Conservation (phyloP, 1,140 invertebrate species). For the Coenobita brevimanus region DNA sequence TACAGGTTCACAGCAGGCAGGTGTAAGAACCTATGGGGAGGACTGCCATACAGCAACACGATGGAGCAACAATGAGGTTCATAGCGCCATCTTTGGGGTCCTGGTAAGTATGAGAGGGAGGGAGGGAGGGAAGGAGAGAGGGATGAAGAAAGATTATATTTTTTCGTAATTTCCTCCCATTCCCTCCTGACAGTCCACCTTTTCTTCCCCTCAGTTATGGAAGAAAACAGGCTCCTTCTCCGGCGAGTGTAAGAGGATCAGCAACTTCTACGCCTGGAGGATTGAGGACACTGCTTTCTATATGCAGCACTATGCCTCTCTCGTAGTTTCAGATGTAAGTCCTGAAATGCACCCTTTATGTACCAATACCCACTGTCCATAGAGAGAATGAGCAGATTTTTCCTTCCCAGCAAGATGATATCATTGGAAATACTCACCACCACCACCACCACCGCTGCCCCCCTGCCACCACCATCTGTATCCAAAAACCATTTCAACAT, state of each 20-base stretch:
- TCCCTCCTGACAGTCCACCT: not conserved
- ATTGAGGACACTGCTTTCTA: conserved; percentile 26
- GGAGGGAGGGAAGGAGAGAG: not conserved
- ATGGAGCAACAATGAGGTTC: conserved; percentile 60
- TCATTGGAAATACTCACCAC: too few relatives aligned
- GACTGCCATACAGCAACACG: not conserved
- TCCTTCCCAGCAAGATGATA: too few relatives aligned
- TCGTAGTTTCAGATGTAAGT: conserved; percentile 20
- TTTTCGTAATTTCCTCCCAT: not conserved
- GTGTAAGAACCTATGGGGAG: conserved; percentile 40
- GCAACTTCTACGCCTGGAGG: conserved; percentile 49
- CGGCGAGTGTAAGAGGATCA: conserved; percentile 31
- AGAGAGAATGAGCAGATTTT: too few relatives aligned
- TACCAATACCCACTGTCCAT: too few relatives aligned
- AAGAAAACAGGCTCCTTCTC: not conserved
- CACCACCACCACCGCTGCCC: too few relatives aligned
- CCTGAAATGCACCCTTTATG: too few relatives aligned
- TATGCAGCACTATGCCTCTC: conserved; percentile 34
- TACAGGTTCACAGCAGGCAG: conserved; percentile 36
- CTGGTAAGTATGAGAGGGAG: conserved; percentile 17
- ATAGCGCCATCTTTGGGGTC: conserved; percentile 38
- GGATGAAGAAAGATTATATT: not conserved
- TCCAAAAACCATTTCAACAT: too few relatives aligned
- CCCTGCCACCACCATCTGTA: too few relatives aligned
- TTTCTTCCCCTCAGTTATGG: not conserved